Base-by-base conservation (phyloP, 2,888 invertebrate species). In the Odiellus spinosus region DNA sequence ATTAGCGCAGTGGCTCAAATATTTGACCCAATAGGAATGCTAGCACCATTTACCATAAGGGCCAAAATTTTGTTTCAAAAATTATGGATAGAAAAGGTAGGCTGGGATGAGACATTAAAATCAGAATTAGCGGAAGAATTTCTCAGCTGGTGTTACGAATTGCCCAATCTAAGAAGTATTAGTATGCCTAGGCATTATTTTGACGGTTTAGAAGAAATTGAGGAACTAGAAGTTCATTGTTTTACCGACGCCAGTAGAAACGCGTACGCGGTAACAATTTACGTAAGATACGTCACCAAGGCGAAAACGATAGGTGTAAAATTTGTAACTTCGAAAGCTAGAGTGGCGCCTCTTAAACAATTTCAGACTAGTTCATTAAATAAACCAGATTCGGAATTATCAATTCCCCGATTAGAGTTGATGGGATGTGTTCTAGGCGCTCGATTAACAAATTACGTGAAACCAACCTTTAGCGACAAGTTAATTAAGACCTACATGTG, bases 191-290 rank as follows among this genome's bases (percentile, higher is more conserved):
- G 26, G 26, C 26, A 26, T 26, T 26, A 26, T 26, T 26, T 26
- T 26, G 26, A 26, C 8, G 26, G 26, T 4, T 4, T 6, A 8
- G 26, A 26, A 26, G 26, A 26, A 26, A 8, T 26, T 6, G 26
- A 26, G 4, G 8, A 26, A 6, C 8, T 4, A 8, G 26, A 26
- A 8, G 4, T 48, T 2, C 50, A 53, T 46, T 49, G 44, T 21
- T 60, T 58, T 42, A 53, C 48, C 8, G 58, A 60, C 36, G 58
- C 58, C 3, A 54, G 54, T 15, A 42, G 45, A 19, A 34, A 42
- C 17, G 58, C 49, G 1, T 60, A 56, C 44, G 53, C 54, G 10
- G 50, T 55, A 1, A 39, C 34, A 14, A 45, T 55, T 2, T 59
- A 57, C 43, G 12, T 56, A 0, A 45, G 53, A 3, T 26, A 26